Base-by-base conservation (phyloP, 2,888 invertebrate species). In the Bombylius discolor region DNA sequence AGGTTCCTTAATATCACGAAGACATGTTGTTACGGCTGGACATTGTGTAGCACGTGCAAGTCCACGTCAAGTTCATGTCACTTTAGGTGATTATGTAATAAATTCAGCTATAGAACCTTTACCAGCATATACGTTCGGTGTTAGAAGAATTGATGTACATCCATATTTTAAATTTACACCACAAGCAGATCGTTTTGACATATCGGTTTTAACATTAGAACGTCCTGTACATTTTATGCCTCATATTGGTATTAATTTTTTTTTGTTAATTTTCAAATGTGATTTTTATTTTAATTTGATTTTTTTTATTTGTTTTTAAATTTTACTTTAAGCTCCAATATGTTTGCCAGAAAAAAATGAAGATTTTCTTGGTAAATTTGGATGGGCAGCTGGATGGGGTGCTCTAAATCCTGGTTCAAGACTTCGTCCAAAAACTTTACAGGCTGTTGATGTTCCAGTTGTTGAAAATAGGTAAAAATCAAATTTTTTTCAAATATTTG, bases 351-450 rank as follows among this genome's bases (percentile, higher is more conserved):
- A 90, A 63, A 88, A 91, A 65, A 90, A 89, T 50, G 87, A 90
- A 49, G 90, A 89, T 70, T 93, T 91, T 76, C 78, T 92, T 50
- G 93, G 93, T 3, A 89, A 91, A 70, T 90, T 87, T 64, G 93
- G 91, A 34, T 92, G 92, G 83, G 92, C 91, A 7, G 92, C 92
- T 0, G 92, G 93, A 34, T 94, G 94, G 94, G 94, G 93, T 13
- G 93, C 94, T 0, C 76, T 93, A 9, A 82, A 82, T 68, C 82
- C 83, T 63, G 93, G 93, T 53, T 93, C 93, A 0, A 78, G 93
- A 62, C 73, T 93, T 55, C 80, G 93, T 7, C 93, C 94, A 3
- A 87, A 93, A 67, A 93, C 92, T 0, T 76, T 94, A 54, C 93
- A 94, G 72, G 89, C 91, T 0, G 92, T 93, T 11, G 90, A 91